phyloP scores from a whole-genome alignment of 2,888 invertebrate species.

The Himalopsyche anomala region DNA sequence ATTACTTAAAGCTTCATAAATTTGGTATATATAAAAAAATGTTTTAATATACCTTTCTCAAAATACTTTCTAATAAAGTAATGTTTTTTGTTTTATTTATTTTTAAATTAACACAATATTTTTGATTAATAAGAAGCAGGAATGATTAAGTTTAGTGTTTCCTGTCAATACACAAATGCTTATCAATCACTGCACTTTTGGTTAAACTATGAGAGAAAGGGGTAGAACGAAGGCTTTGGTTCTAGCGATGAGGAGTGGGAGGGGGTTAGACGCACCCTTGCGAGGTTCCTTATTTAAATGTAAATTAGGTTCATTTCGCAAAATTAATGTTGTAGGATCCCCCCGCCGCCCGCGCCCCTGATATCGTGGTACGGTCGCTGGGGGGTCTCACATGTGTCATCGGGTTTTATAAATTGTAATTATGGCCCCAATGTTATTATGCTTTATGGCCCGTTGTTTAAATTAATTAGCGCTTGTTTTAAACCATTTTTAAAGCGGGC shows the following conservation, averaged over 20 bases:
- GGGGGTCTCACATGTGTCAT: slow-evolving; percentile 57
- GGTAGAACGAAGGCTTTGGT: slow-evolving; percentile 19
- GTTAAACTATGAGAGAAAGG: slow-evolving; percentile 30
- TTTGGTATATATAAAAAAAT: too few species aligned
- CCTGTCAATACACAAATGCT: neutral
- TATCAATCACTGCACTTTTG: slow-evolving; percentile 26
- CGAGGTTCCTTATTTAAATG: slow-evolving; percentile 88
- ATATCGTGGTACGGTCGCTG: slow-evolving; percentile 62
- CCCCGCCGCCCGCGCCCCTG: slow-evolving; percentile 67
- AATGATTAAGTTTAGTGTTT: neutral
- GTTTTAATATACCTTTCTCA: too few species aligned
- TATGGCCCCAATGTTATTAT: neutral
- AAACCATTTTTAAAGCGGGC: slow-evolving; percentile 9
- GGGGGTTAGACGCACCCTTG: slow-evolving; percentile 67
- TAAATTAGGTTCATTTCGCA: slow-evolving; percentile 93
- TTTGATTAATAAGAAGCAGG: too few species aligned
- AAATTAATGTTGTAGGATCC: slow-evolving; percentile 85
- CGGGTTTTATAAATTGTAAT: slow-evolving; percentile 34
- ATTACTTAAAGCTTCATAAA: too few species aligned
- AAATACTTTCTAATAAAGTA: too few species aligned
- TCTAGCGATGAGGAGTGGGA: slow-evolving; percentile 41
- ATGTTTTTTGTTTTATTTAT: too few species aligned
- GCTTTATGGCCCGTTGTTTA: slow-evolving; percentile 26
- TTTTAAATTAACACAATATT: too few species aligned
- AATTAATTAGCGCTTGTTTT: slow-evolving; percentile 34